These are phyloP conservation scores for Erpornis zantholeuca DNA, from an alignment of 2,113 vertebrate genomes.

Conservation along the genomic window DNA sequence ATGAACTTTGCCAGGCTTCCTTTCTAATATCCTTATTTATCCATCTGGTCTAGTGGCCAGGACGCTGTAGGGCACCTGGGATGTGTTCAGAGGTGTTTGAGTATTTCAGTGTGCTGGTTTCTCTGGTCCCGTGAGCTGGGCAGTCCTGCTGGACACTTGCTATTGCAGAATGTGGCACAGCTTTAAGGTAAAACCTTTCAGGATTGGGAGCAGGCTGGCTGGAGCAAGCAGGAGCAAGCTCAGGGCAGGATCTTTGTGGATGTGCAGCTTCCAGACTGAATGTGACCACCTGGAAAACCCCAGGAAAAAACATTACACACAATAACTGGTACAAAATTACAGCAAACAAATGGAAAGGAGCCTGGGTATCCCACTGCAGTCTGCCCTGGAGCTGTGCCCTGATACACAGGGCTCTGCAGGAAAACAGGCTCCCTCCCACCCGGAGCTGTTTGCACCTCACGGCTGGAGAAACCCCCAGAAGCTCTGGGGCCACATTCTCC, in stretches of 20 bases:
- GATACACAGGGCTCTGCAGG: neutral
- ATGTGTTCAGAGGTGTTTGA: neutral
- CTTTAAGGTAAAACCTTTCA: neutral
- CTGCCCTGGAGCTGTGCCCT: neutral
- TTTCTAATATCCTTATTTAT: neutral
- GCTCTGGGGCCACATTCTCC: rapidly evolving
- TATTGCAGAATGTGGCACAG: neutral
- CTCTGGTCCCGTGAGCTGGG: neutral
- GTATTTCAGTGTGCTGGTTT: neutral
- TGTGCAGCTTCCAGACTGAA: neutral
- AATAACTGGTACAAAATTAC: neutral
- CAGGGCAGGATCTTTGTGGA: neutral
- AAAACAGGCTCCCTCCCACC: neutral
- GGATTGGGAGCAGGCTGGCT: neutral
- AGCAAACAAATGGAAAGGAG: neutral
- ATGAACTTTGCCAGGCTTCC: neutral
- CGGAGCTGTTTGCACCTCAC: rapidly evolving
- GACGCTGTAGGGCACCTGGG: rapidly evolving
- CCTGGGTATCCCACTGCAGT: neutral
- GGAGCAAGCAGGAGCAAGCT: neutral
- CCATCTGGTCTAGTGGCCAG: neutral
- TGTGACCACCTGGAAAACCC: neutral
- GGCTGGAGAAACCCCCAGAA: neutral
- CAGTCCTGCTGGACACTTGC: neutral
- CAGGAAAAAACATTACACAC: neutral